Evolutionary conservation across 2,113 vertebrate genomes (phyloP).

Genomic region (Crotophaga sulcirostris): DNA sequence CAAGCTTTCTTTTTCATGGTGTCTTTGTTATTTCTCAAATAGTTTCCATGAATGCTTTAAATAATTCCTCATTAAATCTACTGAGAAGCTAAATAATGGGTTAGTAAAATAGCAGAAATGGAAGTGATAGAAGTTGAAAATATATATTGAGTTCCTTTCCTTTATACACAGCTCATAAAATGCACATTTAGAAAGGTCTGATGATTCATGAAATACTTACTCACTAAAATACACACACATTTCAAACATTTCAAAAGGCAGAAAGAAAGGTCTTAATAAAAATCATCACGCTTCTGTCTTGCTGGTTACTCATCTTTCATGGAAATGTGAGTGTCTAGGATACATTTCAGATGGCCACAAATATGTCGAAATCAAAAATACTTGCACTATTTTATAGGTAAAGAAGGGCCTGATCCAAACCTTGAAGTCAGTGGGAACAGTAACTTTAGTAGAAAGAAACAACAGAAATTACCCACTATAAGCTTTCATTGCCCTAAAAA

Average conservation of each 20-base stretch:
- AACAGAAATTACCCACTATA: neutral
- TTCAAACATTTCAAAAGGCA: conserved; percentile 33
- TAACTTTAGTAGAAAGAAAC: neutral
- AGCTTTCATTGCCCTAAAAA: neutral
- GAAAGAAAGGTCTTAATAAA: conserved; percentile 16
- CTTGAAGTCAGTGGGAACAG: neutral
- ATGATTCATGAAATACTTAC: neutral
- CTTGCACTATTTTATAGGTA: neutral
- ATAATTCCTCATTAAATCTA: conserved; percentile 83
- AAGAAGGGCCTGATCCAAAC: neutral
- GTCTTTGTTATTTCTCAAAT: neutral
- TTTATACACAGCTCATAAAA: conserved; percentile 44
- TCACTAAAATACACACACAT: conserved; percentile 1
- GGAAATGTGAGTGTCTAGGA: neutral
- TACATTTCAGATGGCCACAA: neutral
- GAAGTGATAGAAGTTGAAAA: conserved; percentile 62
- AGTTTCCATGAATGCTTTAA: conserved; percentile 37
- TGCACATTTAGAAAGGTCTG: conserved; percentile 27
- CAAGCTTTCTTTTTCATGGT: neutral
- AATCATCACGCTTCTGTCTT: neutral
- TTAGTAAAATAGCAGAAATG: conserved; percentile 74
- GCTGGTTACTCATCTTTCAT: neutral
- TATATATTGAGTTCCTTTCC: neutral
- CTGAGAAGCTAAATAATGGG: conserved; percentile 52
- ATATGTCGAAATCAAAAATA: neutral